Conservation (phyloP, 2,113 vertebrate species). For the Corythaeola cristata region DNA sequence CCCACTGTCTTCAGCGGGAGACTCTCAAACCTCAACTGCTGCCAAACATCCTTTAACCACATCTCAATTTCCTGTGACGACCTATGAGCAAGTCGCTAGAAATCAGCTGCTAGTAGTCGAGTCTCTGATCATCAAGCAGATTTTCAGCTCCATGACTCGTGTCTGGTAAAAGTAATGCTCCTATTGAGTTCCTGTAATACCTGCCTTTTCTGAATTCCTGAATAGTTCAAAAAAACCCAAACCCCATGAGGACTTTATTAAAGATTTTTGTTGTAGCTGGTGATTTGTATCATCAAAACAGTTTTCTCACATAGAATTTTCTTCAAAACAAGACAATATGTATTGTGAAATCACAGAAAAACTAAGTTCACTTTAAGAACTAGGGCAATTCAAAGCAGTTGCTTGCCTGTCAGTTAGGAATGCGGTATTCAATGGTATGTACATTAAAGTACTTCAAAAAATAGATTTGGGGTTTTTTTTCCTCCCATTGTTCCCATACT, state of each 20-base stretch:
- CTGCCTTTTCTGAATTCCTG: neutral
- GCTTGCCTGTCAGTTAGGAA: neutral
- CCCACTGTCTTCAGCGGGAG: neutral
- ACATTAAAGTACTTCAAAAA: neutral
- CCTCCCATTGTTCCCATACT: neutral
- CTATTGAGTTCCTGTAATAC: neutral
- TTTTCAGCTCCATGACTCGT: neutral
- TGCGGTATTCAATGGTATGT: neutral
- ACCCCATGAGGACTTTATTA: neutral
- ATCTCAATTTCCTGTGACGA: neutral
- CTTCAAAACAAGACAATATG: slow-evolving; percentile 18
- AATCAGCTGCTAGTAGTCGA: neutral
- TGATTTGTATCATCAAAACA: slow-evolving; percentile 7
- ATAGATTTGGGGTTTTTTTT: neutral
- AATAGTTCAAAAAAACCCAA: neutral
- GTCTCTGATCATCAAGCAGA: neutral
- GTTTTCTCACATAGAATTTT: neutral
- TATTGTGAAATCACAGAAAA: slow-evolving; percentile 10
- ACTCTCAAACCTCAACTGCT: neutral
- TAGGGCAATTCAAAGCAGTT: neutral
- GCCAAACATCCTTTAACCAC: neutral
- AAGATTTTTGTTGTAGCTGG: neutral
- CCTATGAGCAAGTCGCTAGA: neutral
- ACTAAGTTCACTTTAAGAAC: neutral
- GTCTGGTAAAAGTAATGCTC: neutral